Evolutionary conservation across 2,113 vertebrate species (phyloP).

Genomic region (Sinocyclocheilus anshuiensis): DNA sequence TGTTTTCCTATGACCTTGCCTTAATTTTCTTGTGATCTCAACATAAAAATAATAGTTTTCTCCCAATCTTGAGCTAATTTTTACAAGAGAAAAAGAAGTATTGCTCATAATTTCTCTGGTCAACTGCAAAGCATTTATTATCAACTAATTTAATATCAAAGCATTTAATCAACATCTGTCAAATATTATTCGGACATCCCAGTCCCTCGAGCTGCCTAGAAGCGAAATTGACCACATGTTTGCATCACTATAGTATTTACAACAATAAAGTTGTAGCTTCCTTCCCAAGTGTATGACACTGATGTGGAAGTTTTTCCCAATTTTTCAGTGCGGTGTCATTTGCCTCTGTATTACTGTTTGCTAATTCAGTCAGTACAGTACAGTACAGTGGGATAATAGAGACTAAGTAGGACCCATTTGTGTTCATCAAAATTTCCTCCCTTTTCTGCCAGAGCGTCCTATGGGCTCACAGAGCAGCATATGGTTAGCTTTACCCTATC

Average conservation of each 20-base stretch:
- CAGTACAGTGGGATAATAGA: neutral
- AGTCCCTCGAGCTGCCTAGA: neutral
- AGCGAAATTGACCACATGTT: neutral
- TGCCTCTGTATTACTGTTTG: neutral
- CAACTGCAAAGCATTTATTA: neutral
- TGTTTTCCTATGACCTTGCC: neutral
- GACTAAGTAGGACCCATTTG: neutral
- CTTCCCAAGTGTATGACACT: neutral
- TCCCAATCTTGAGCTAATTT: neutral
- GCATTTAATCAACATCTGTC: neutral
- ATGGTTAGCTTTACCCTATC: slow-evolving; percentile 72
- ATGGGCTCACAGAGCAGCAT: slow-evolving; percentile 62
- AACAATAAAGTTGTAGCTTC: neutral
- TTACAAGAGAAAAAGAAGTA: neutral
- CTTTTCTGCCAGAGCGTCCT: slow-evolving; percentile 45
- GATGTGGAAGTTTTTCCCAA: neutral
- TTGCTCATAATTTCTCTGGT: neutral
- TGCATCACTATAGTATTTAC: neutral
- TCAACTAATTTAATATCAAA: neutral
- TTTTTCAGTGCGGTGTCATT: neutral
- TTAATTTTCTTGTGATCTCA: no score
- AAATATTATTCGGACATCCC: neutral
- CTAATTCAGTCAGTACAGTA: neutral
- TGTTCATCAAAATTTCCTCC: slow-evolving; percentile 42
- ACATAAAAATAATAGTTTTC: no score